Evolutionary conservation across 1,140 invertebrate species (phyloP).

Genomic region (Chrysomallon squamiferum): DNA sequence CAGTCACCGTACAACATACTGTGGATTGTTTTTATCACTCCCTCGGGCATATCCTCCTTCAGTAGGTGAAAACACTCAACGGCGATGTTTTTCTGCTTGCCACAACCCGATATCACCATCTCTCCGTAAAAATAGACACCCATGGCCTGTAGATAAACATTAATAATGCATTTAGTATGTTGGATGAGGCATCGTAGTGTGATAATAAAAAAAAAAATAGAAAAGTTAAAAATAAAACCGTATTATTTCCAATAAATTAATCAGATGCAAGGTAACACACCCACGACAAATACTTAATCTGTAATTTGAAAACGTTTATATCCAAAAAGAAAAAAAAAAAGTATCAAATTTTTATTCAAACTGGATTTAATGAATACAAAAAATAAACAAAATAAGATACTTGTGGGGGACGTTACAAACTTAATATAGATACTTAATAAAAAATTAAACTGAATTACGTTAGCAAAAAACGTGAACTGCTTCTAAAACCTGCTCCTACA

Average conservation of each 20-base stretch:
- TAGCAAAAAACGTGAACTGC: too few species aligned
- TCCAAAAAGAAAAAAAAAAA: too few species aligned
- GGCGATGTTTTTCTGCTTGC: constrained; percentile 20
- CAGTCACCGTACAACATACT: constrained; percentile 24
- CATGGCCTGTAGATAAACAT: constrained; percentile 27
- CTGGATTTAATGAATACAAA: too few species aligned
- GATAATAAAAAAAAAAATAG: background rate
- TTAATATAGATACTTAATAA: too few species aligned
- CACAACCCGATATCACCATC: constrained; percentile 23
- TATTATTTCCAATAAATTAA: background rate
- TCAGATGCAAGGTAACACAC: background rate
- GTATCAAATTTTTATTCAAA: too few species aligned
- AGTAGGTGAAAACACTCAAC: constrained; percentile 22
- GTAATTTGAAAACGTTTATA: too few species aligned
- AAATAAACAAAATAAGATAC: too few species aligned
- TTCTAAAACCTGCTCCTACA: too few species aligned
- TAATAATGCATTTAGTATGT: background rate
- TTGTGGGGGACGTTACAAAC: too few species aligned
- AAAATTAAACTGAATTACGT: too few species aligned
- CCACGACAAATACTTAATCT: too few species aligned
- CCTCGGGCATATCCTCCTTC: constrained; percentile 30
- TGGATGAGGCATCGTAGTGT: background rate
- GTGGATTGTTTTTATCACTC: constrained; percentile 23
- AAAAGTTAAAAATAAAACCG: background rate
- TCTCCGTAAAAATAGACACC: constrained; percentile 44